Conservation (phyloP, 1,140 invertebrate genomes). For the Drosophila lini region DNA sequence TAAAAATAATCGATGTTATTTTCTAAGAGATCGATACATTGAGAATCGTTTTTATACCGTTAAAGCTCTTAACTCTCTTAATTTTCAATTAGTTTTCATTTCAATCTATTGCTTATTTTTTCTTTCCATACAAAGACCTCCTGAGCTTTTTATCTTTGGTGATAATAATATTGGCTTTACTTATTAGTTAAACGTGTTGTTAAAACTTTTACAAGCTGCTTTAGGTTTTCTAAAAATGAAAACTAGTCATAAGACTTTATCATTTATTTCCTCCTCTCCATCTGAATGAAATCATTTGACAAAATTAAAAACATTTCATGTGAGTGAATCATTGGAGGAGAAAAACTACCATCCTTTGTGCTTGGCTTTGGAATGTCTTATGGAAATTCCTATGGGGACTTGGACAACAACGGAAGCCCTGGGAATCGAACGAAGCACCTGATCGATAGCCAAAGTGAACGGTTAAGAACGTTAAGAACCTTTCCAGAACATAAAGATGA, state of each 20-base stretch:
- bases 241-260: constrained; percentile 1
- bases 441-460: background rate
- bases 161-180: background rate
- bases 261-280: background rate
- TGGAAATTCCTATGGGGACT: background rate
- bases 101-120: background rate
- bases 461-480: constrained; percentile 5
- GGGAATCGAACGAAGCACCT: constrained; percentile 8
- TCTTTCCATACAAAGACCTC: background rate
- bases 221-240: background rate
- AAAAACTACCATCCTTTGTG: constrained; percentile 17
- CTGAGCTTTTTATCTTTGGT: background rate
- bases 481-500: constrained; percentile 41
- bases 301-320: constrained; percentile 2
- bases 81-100: background rate
- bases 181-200: background rate
- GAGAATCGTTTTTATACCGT: background rate
- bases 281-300: constrained; percentile 16
- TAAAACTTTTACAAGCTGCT: background rate
- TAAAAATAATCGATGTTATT: no score
- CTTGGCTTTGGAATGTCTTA: background rate
- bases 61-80: background rate
- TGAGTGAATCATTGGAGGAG: background rate
- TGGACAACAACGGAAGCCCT: constrained; percentile 22
- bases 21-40: no score